These are phyloP conservation scores for Volucella inflata DNA, from an alignment of 2,888 invertebrate species.

Conservation along the genomic window DNA sequence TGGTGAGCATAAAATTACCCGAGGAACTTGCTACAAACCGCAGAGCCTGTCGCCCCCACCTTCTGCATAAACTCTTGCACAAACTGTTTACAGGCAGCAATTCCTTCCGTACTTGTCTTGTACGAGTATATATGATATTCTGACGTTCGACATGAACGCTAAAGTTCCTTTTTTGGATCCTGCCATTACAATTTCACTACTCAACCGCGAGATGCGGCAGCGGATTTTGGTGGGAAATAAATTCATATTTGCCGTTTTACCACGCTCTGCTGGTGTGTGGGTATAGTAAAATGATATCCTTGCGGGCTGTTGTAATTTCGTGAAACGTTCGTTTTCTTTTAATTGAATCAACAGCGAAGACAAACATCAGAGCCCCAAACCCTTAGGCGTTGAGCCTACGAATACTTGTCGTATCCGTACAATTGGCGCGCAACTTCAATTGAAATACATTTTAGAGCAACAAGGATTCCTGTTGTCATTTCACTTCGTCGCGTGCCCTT, in stretches of 20 bases:
- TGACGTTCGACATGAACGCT: constrained; percentile 11
- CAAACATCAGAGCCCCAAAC: constrained; percentile 31
- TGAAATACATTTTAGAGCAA: constrained; percentile 17
- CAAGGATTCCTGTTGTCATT: neutral
- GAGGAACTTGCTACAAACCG: constrained; percentile 31
- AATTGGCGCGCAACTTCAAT: constrained; percentile 15
- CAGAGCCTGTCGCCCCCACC: neutral
- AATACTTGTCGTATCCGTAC: neutral
- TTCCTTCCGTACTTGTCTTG: too few species aligned
- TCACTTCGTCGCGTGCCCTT: neutral
- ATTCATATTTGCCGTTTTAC: constrained; percentile 49
- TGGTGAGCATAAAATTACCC: constrained; percentile 53
- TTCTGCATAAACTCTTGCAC: neutral
- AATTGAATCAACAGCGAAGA: constrained; percentile 57
- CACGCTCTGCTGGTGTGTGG: constrained; percentile 41
- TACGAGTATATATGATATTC: too few species aligned
- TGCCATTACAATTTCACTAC: constrained; percentile 4
- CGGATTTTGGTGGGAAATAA: constrained; percentile 8
- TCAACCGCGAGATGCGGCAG: neutral
- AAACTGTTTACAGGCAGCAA: neutral
- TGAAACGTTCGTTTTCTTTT: constrained; percentile 47
- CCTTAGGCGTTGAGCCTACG: neutral
- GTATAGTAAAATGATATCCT: neutral
- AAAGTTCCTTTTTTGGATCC: neutral
- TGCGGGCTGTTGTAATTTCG: constrained; percentile 33